Evolutionary conservation across 2,797 vertebrate genomes (phyloP), one percentile per base, ranked within the genome.

Genomic region (Acrossocheilus fasciatus): DNA sequence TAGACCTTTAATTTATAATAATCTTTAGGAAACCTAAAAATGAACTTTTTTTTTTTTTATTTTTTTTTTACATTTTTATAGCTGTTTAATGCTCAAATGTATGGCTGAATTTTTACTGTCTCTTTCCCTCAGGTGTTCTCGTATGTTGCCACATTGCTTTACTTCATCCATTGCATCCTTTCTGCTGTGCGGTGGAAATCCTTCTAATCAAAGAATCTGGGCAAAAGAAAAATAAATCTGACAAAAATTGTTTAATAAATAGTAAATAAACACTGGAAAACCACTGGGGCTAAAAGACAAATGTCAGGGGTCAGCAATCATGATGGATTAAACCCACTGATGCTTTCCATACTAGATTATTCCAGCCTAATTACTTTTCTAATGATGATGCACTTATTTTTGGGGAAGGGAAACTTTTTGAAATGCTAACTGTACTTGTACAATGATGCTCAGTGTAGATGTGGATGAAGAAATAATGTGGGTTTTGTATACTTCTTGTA

Each of bases 141-240:
- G n/a, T 92, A 87, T 36, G 0, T 89, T 0, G 45, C 94, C 81
- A 93, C 91, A 1, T 88, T 95, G 17, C 81, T 96, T 70, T 96
- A 96, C 92, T 95, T 95, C 89, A 89, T 95, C 86, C 95, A 96
- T 76, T 79, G 91, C 90, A 91, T 96, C 83, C 88, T 96, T 26
- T 96, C 95, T 0, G 91, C 94, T 36, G 83, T 94, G 43, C 89
- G 95, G 57, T 96, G 95, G 95, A 96, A 94, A 84, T 83, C 90
- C 83, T 95, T 95, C 87, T 96, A 89, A 95, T 45, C 47, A 34
- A 52, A 36, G 0, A 78, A 1, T 34, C 2, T 41, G 45, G 15
- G 9, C 2, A 59, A 39, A 66, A 23, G 52, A 10, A 85, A 41
- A 36, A 74, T 45, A 0, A 4, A 5, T 59, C 26, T 12, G 69